phyloP scores from a whole-genome alignment of 2,888 invertebrate genomes.

The Agonopterix arenella region DNA sequence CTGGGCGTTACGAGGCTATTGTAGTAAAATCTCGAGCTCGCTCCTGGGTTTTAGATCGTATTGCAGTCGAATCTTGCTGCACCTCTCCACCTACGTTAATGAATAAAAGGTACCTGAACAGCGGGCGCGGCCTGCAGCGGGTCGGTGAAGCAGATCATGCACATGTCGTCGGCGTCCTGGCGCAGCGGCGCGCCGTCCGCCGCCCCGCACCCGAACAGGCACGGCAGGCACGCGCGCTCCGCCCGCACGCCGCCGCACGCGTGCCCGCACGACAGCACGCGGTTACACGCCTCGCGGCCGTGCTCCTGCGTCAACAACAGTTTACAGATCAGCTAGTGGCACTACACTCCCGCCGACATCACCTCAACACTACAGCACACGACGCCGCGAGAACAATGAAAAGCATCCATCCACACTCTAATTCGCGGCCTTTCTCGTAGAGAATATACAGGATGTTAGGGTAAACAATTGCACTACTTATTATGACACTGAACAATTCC shows the following conservation, averaged over 20 bases:
- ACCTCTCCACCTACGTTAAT: too few relatives aligned
- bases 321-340: too few relatives aligned
- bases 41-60: not conserved
- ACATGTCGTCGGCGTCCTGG: constrained; percentile 99
- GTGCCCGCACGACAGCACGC: constrained; percentile 91
- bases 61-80: too few relatives aligned
- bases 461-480: too few relatives aligned
- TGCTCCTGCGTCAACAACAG: constrained; percentile 76
- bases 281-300: constrained; percentile 88
- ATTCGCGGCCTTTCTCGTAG: too few relatives aligned
- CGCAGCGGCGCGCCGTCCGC: constrained; percentile 88
- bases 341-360: too few relatives aligned
- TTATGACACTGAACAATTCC: too few relatives aligned
- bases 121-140: constrained; percentile 97
- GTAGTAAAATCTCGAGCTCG: not conserved
- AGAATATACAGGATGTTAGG: too few relatives aligned
- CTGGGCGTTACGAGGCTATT: too few relatives aligned
- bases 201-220: constrained; percentile 86
- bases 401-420: too few relatives aligned
- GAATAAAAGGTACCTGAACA: constrained; percentile 79
- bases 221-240: constrained; percentile 91
- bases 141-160: constrained; percentile 99
- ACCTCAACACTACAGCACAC: too few relatives aligned
- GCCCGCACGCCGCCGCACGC: constrained; percentile 94
- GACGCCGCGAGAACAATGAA: too few relatives aligned